A percentile compares a stretch with the other conserved stretches of the same genome.
These are phyloP conservation scores for Melipona quadrifasciata DNA, from an alignment of 1,140 invertebrate species.

Conservation along the genomic window DNA sequence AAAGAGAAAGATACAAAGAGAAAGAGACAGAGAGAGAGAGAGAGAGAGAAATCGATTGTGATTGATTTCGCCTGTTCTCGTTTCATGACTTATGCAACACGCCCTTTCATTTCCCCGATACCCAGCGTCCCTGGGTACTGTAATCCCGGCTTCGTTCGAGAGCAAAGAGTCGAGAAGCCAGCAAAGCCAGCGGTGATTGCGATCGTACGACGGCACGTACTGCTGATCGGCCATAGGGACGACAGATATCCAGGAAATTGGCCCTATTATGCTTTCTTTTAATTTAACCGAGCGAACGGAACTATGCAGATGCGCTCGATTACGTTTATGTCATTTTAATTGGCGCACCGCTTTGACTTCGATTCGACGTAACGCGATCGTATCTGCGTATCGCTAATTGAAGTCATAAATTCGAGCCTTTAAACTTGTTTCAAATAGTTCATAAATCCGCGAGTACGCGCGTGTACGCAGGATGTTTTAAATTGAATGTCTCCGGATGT, in stretches of 20 bases:
- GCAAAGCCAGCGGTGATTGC: not conserved
- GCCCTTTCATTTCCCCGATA: constrained; percentile 3
- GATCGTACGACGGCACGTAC: not conserved
- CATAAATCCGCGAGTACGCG: not conserved
- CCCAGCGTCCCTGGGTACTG: not conserved
- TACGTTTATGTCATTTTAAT: not conserved
- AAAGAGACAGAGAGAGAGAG: no score
- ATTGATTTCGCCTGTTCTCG: constrained; percentile 27
- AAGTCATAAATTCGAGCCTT: not conserved
- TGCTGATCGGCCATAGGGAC: not conserved
- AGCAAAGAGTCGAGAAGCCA: not conserved
- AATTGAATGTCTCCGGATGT: not conserved
- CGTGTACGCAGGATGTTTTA: not conserved
- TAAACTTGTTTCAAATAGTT: not conserved
- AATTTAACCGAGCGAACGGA: not conserved
- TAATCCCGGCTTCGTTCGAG: not conserved
- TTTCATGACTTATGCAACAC: constrained; percentile 26
- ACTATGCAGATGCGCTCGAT: not conserved
- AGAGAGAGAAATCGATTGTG: constrained; percentile 12
- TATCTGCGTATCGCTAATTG: not conserved
- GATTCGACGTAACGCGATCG: not conserved
- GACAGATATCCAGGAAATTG: constrained; percentile 13
- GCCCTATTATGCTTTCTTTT: not conserved
- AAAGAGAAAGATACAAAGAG: not conserved
- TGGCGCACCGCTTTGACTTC: not conserved